These are phyloP conservation scores for Drosophila sp. DNA, from an alignment of 1,140 invertebrate species.

Conservation along the genomic window DNA sequence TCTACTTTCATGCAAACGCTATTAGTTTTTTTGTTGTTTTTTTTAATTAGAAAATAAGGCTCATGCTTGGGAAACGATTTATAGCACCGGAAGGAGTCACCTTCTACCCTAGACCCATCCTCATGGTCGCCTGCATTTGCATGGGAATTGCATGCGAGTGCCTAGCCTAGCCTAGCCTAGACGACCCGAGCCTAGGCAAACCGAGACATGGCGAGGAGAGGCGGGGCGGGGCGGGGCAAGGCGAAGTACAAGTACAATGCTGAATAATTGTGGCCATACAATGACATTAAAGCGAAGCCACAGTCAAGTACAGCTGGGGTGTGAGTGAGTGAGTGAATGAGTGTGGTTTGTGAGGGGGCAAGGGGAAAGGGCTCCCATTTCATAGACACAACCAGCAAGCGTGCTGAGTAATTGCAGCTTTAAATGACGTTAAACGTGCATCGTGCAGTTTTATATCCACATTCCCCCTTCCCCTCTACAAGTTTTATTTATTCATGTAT, in stretches of 20 bases:
- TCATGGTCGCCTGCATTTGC: conserved; percentile 46
- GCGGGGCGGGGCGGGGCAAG: not conserved
- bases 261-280: conserved; percentile 75
- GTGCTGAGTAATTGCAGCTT: conserved; percentile 78
- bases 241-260: conserved; percentile 43
- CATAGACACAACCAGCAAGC: conserved; percentile 47
- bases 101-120: conserved; percentile 9
- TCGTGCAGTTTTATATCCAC: conserved; percentile 53
- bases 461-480: not conserved
- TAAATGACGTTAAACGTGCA: conserved; percentile 79
- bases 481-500: conserved; percentile 43
- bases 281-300: conserved; percentile 75
- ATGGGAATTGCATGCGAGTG: conserved; percentile 72
- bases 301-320: conserved; percentile 41
- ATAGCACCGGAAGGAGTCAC: conserved; percentile 67
- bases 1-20: conserved; percentile 31
- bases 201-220: not conserved
- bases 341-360: not conserved
- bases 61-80: conserved; percentile 49
- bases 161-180: conserved; percentile 38
- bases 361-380: conserved; percentile 13
- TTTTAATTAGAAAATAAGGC: conserved; percentile 69
- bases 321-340: not conserved
- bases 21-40: not conserved
- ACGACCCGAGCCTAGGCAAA: conserved; percentile 35